Percentiles rank a stretch among this genome's conserved stretches.
phyloP scores from a whole-genome alignment of 2,797 vertebrate species.

The Allobates femoralis region DNA sequence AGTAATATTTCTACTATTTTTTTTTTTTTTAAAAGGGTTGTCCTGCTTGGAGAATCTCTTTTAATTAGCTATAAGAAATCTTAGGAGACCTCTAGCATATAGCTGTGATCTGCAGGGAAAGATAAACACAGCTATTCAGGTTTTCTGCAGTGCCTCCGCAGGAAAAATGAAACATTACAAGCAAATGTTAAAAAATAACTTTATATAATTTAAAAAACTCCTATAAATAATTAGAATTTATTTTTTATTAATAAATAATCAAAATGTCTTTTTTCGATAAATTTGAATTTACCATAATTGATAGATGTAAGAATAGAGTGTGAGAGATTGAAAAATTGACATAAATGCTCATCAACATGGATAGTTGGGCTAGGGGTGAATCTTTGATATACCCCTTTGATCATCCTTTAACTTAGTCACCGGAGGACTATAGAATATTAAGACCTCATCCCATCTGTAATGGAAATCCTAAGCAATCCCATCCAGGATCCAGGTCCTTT shows the following conservation, averaged over 20 bases:
- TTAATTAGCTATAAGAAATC: not conserved
- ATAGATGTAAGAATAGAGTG: too few species aligned
- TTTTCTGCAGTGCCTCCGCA: slow-evolving; percentile 3
- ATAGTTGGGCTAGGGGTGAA: too few species aligned
- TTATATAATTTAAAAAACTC: too few species aligned
- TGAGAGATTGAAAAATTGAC: too few species aligned
- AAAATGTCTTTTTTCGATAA: not conserved
- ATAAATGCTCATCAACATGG: too few species aligned
- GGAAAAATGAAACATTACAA: not conserved
- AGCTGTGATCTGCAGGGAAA: not conserved
- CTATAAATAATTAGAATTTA: not conserved
- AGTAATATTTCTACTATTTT: not conserved
- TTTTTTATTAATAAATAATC: not conserved
- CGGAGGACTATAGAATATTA: too few species aligned
- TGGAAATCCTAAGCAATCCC: too few species aligned
- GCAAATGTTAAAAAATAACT: not conserved
- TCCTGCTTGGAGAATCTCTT: not conserved
- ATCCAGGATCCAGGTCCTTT: too few species aligned
- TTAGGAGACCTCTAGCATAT: not conserved
- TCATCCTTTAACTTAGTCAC: too few species aligned
- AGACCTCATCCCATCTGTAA: too few species aligned
- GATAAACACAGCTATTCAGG: not conserved
- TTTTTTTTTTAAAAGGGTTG: not conserved
- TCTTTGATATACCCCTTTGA: too few species aligned
- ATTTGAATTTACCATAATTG: not conserved